Conservation (phyloP, 2,888 invertebrate genomes). For the Ptychoptera contaminata region DNA sequence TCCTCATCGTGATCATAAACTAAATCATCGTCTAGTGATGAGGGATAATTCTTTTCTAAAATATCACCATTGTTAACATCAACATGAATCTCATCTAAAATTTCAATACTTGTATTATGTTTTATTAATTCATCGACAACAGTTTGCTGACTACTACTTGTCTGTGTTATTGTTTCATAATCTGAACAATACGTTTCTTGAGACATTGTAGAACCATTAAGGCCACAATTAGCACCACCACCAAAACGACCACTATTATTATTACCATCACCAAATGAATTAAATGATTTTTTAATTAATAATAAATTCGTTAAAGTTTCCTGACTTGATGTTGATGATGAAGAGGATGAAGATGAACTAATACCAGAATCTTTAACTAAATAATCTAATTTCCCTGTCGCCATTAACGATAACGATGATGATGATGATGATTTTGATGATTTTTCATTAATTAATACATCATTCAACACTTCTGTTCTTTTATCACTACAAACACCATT, state of each 20-base stretch:
- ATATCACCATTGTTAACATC: too few relatives aligned
- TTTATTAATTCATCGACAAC: neutral
- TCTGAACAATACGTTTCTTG: constrained; percentile 8
- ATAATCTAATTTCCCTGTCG: neutral
- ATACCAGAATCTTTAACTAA: constrained; percentile 16
- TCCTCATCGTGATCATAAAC: neutral
- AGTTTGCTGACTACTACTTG: neutral
- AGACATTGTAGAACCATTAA: too few relatives aligned
- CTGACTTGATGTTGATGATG: too few relatives aligned
- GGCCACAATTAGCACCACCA: too few relatives aligned
- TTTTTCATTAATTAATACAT: too few relatives aligned
- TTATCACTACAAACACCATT: too few relatives aligned
- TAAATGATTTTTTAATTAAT: neutral
- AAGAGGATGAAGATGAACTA: constrained; percentile 14
- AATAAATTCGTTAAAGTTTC: too few relatives aligned
- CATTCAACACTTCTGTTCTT: too few relatives aligned
- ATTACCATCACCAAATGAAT: neutral
- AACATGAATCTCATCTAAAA: too few relatives aligned
- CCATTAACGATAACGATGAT: too few relatives aligned
- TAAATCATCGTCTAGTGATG: neutral
- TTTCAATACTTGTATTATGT: too few relatives aligned
- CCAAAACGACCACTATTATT: constrained; percentile 1
- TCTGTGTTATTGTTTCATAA: neutral
- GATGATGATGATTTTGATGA: too few relatives aligned
- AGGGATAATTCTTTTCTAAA: neutral